Evolutionary conservation across 2,113 vertebrate species (phyloP), one percentile per base, ranked within the genome.

Genomic region (Tachysurus fulvidraco): DNA sequence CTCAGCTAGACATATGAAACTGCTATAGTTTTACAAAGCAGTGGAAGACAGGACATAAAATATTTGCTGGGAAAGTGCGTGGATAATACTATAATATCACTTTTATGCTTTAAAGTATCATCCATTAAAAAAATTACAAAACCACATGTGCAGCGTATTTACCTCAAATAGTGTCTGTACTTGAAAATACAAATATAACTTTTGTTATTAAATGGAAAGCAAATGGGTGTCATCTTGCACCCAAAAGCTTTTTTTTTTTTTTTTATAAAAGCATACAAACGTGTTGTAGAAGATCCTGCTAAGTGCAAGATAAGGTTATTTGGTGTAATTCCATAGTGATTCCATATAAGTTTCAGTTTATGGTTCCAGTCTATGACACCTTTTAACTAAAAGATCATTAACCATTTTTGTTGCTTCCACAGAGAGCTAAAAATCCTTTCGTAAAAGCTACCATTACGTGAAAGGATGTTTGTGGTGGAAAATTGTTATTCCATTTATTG

Each of bases 1-100:
- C 13, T 80, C 62, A 67, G 60, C 30, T 23, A 80, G 85, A 81
- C 74, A 67, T 80, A 28, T 67, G 62, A 80, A 50, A 80, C 60
- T 44, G 46, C 41, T 50, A 13, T 67, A 69, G 36, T n/a, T 80
- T 74, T 55, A 23, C 28, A 69, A 71, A 83, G 23, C 25, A 74
- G 30, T 55, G 30, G 50, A 84, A 57, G 28, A 74, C 80, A 46
- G 25, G 5, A 25, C 25, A 83, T 73, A 12, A 74, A 83, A 44
- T 84, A 71, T 74, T 3, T 64, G 54, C 23, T 36, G 17, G 2
- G 50, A 36, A 83, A 83, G 46, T 36, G 16, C 28, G 54, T 83
- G n/a, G 8, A 10, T 52, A 54, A 83, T 52, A 52, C 17, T 25
- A 83, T 65, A 65, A 41, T 41, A 36, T 30, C 28, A 59, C 23